Conservation (phyloP, 2,797 vertebrate genomes). For the Sciaenops ocellatus region DNA sequence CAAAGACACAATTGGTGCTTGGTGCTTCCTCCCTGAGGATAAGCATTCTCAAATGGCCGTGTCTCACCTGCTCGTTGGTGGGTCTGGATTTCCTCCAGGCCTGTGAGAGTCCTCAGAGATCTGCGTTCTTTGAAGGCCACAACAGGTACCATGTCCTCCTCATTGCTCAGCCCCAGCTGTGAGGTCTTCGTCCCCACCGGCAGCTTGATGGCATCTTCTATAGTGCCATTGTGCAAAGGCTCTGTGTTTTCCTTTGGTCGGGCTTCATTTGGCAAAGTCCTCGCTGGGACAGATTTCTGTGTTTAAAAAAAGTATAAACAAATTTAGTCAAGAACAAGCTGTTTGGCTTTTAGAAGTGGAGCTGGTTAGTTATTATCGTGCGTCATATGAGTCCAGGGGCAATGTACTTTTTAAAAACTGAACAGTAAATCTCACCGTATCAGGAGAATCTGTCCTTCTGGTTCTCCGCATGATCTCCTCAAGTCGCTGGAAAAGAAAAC, state of each 20-base stretch:
- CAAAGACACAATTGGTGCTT: background rate
- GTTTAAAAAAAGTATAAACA: background rate
- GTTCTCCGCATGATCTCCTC: constrained; percentile 99
- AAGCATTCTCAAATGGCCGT: background rate
- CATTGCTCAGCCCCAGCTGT: constrained; percentile 86
- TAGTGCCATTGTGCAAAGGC: constrained; percentile 86
- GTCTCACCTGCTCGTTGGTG: constrained; percentile 93
- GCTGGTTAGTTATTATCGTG: constrained; percentile 37
- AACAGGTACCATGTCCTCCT: constrained; percentile 89
- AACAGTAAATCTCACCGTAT: constrained; percentile 84
- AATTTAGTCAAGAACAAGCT: constrained; percentile 23
- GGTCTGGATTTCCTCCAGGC: constrained; percentile 94
- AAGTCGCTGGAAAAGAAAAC: constrained; percentile 87
- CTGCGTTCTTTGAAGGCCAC: constrained; percentile 95
- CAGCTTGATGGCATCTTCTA: constrained; percentile 88
- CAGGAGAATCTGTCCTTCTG: constrained; percentile 89
- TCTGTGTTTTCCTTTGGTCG: constrained; percentile 90
- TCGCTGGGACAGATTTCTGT: constrained; percentile 71
- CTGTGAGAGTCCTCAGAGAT: constrained; percentile 88
- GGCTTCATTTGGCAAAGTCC: constrained; percentile 57
- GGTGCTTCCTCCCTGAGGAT: background rate
- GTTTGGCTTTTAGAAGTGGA: constrained; percentile 31
- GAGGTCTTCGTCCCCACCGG: constrained; percentile 87
- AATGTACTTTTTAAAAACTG: constrained; percentile 32
- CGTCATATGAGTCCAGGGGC: constrained; percentile 59